Evolutionary conservation across 2,888 invertebrate genomes (phyloP), one percentile per base, ranked within the genome.

Genomic region (Amaurobius ferox): DNA sequence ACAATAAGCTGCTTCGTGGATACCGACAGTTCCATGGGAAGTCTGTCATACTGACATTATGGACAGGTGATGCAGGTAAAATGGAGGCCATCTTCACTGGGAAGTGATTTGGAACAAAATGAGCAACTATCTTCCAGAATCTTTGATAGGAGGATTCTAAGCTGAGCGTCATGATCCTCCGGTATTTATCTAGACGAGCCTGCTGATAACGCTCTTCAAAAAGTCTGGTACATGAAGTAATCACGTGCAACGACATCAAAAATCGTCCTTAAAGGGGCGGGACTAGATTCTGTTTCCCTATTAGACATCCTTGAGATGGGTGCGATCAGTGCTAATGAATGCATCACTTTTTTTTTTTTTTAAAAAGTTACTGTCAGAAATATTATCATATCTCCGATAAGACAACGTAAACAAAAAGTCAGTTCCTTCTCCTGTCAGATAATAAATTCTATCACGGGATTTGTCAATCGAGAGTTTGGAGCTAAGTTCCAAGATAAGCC

Each of bases 21-120:
- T 74, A 81, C 26, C 76, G 81, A 71, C 76, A 83, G 26, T 48
- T 77, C 83, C 83, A 85, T 3, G 83, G 83, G 23, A 85, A 85
- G n/a, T 85, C 83, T 9, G 64, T 70, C n/a, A 83, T 30, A 40
- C 73, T 72, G 9, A 72, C 77, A 23, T 64, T 35, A 23, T 35
- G 73, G 39, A 77, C 30, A 13, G 83, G 83, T 9, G 76, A 76
- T 0, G 83, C 71, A 32, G 70, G 83, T 23, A 80, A 30, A 55
- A 77, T 55, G 40, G 77, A 77, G 26, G 77, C 66, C 83, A 85
- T 85, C 55, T 72, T 66, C 11, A 19, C 64, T 39, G 55, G n/a
- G 16, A 6, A 19, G 16, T 16, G 23, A 67, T 61, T 55, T 30
- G 23, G 72, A 67, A 61, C 72, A 71, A 9, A 72, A 55, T 32